Evolutionary conservation across 1,140 invertebrate genomes (phyloP).

Genomic region (Diuraphis noxia): DNA sequence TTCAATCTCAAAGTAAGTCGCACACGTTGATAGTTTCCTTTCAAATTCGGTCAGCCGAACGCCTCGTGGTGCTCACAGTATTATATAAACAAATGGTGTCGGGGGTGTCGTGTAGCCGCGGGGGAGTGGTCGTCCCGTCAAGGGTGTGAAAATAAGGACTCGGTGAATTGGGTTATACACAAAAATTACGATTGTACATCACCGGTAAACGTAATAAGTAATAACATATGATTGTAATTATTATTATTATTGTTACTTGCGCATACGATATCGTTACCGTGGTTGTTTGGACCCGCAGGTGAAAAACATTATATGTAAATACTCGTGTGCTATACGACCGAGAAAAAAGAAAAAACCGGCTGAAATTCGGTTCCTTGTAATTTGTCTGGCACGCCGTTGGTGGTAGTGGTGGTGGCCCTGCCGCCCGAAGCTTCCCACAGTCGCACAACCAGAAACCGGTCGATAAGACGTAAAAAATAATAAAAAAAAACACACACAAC

Average conservation of each 20-base stretch:
- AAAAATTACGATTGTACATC: not conserved
- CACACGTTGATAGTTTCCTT: not conserved
- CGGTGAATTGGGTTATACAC: not conserved
- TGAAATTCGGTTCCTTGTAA: constrained; percentile 1
- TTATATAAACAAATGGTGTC: not conserved
- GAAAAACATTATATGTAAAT: not conserved
- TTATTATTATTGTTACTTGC: not conserved
- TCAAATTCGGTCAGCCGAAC: not conserved
- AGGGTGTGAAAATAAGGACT: not conserved
- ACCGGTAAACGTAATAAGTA: not conserved
- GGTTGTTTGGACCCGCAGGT: not conserved
- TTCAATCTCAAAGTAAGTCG: not conserved
- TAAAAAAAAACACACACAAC: not conserved
- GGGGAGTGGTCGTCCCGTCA: not conserved
- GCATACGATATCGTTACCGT: not conserved
- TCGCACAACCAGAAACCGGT: not conserved
- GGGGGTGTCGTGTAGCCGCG: not conserved
- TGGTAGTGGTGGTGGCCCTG: not conserved
- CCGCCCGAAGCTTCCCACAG: not conserved
- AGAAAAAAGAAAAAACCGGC: not conserved
- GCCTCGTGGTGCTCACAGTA: not conserved
- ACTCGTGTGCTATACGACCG: not conserved
- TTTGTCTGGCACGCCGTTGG: not conserved
- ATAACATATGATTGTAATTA: not conserved
- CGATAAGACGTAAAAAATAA: not conserved